Evolutionary conservation across 2,113 vertebrate genomes (phyloP), one percentile per base, ranked within the genome.

Genomic region (Alligator mississippiensis): DNA sequence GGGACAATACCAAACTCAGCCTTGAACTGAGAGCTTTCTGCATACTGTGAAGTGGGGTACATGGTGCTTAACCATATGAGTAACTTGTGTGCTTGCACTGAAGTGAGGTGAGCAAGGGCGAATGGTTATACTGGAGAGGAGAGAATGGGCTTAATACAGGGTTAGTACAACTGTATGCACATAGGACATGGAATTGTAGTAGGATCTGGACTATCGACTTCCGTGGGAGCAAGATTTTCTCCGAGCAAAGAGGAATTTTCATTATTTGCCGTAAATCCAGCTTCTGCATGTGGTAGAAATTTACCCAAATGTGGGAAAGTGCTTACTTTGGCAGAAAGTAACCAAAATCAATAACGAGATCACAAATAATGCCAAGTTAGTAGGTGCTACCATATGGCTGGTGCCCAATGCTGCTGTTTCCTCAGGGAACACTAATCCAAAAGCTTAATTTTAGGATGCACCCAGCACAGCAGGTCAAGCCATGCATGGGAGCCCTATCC

Each of bases 1-100:
- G 84, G 86, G 58, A 91, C 90, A 77, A 18, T 27, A 25, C 61
- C 5, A 64, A 81, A 59, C 18, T 66, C 14, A 5, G 16, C 17
- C 59, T 38, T 34, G 57, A 84, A 58, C 77, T 87, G 83, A 57
- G 76, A 3, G 38, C 60, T 16, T 59, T 76, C 60, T 85, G 55
- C 30, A 28, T 58, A 77, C 25, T 57, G n/a, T 16, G 68, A 66
- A 7, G 72, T 24, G 57, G 78, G 62, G 34, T 13, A 89, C 60
- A 12, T 2, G 0, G 0, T 24, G 57, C n/a, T 76, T 62, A 30
- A 5, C 82, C 27, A 34, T 64, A 58, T 1, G 2, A 90, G 58
- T 77, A 90, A 14, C 38, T 90, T 83, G 86, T 87, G 57, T 90
- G 17, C 38, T 76, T 77, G 30, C 0, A 0, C 17, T 91, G 61